A percentile compares a stretch with the other conserved stretches of the same genome.
Conservation (phyloP, 2,113 vertebrate genomes). For the Sinocyclocheilus anophthalmus region DNA sequence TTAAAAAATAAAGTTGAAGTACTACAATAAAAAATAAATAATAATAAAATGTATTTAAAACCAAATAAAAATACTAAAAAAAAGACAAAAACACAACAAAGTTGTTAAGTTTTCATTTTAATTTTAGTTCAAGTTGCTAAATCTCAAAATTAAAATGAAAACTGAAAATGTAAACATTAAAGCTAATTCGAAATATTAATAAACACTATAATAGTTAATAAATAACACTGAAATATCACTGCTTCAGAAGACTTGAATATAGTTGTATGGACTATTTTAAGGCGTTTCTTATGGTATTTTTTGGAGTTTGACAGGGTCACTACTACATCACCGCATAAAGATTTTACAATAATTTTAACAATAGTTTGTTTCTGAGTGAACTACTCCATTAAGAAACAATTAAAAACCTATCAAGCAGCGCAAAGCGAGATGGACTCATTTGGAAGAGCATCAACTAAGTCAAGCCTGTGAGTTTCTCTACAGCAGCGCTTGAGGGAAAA, state of each 20-base stretch:
- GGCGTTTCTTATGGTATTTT: neutral
- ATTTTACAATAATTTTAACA: neutral
- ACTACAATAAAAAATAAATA: too few relatives aligned
- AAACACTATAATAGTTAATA: neutral
- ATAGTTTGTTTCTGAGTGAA: neutral
- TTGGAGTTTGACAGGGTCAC: neutral
- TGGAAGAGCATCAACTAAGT: slow-evolving; percentile 9
- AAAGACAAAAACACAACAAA: too few relatives aligned
- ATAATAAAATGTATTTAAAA: too few relatives aligned
- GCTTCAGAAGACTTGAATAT: neutral
- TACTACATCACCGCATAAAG: neutral
- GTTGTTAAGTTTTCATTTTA: too few relatives aligned
- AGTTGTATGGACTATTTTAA: neutral
- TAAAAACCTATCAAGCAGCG: slow-evolving; percentile 38
- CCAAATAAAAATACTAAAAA: too few relatives aligned
- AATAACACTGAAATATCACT: neutral
- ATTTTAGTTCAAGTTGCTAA: neutral
- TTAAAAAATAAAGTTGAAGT: too few relatives aligned
- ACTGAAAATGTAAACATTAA: neutral
- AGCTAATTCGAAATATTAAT: too few relatives aligned
- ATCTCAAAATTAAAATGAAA: neutral
- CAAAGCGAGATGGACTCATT: slow-evolving; percentile 18
- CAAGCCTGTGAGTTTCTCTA: neutral
- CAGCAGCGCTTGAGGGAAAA: slow-evolving; percentile 40
- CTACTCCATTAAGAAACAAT: slow-evolving; percentile 1